These are phyloP conservation scores for Galerucella calmariensis DNA, from an alignment of 2,888 invertebrate genomes.

Conservation along the genomic window DNA sequence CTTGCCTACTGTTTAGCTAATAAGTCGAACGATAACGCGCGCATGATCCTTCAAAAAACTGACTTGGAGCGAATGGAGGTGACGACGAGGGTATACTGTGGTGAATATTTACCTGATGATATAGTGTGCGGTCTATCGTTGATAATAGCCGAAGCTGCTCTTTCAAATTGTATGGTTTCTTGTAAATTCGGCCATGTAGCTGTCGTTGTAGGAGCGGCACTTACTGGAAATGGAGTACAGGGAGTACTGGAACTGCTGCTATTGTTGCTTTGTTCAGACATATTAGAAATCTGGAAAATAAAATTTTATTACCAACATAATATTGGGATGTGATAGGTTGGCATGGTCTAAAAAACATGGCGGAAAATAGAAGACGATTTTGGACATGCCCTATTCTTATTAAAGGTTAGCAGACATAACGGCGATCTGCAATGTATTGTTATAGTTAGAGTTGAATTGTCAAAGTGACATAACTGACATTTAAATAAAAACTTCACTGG, in stretches of 20 bases:
- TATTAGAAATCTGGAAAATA: conserved; percentile 67
- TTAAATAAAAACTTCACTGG: too few relatives aligned
- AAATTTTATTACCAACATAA: conserved; percentile 13
- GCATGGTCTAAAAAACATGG: neutral
- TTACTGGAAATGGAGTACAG: conserved; percentile 62
- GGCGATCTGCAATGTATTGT: too few relatives aligned
- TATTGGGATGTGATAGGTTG: neutral
- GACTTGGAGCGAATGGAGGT: too few relatives aligned
- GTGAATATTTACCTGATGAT: conserved; percentile 74
- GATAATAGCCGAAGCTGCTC: conserved; percentile 79
- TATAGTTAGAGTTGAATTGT: too few relatives aligned
- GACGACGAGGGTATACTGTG: too few relatives aligned
- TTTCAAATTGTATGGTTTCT: conserved; percentile 79
- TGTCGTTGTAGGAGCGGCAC: conserved; percentile 66
- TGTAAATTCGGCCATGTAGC: conserved; percentile 84
- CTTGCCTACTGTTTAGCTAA: too few relatives aligned
- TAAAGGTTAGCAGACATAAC: too few relatives aligned
- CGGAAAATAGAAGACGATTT: conserved; percentile 7
- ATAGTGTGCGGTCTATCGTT: conserved; percentile 92
- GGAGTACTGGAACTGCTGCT: conserved; percentile 68
- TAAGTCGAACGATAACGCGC: too few relatives aligned
- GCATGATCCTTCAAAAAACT: too few relatives aligned
- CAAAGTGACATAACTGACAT: too few relatives aligned
- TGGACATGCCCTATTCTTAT: too few relatives aligned
- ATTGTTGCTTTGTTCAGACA: conserved; percentile 68